Evolutionary conservation across 1,140 invertebrate species (phyloP).

Genomic region (Lordiphosa clarofinis): DNA sequence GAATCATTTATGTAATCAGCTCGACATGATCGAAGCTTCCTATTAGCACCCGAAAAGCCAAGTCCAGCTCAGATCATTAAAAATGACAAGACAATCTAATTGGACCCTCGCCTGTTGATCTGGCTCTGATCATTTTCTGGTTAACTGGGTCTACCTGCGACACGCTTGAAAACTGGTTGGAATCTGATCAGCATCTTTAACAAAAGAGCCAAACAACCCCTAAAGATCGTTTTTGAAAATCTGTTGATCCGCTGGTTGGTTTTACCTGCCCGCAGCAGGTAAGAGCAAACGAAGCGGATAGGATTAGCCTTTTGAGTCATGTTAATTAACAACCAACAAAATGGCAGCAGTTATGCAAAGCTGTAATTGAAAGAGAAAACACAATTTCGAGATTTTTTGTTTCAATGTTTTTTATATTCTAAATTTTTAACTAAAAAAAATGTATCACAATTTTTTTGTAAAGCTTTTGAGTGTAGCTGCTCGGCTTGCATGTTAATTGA

Average conservation of each 20-base stretch:
- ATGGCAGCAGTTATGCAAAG: not conserved
- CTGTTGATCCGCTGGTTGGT: too few species aligned
- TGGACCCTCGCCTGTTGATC: slow-evolving; percentile 26
- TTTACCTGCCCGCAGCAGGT: slow-evolving; percentile 54
- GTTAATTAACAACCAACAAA: slow-evolving; percentile 41
- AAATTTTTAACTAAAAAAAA: slow-evolving; percentile 43
- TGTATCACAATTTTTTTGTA: slow-evolving; percentile 76
- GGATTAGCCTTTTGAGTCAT: slow-evolving; percentile 58
- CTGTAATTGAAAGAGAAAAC: slow-evolving; percentile 24
- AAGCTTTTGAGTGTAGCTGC: slow-evolving; percentile 57
- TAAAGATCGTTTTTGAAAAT: slow-evolving; percentile 20
- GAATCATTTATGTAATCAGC: slow-evolving; percentile 31
- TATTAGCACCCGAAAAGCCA: slow-evolving; percentile 21
- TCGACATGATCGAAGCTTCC: slow-evolving; percentile 13
- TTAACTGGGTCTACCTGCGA: slow-evolving; percentile 22
- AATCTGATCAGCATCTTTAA: slow-evolving; percentile 15
- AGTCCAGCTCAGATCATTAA: slow-evolving; percentile 6
- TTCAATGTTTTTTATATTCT: slow-evolving; percentile 19
- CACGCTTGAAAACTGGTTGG: slow-evolving; percentile 48
- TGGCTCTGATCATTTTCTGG: not conserved
- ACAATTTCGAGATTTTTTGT: slow-evolving; percentile 13
- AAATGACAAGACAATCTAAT: slow-evolving; percentile 36
- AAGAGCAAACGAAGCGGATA: slow-evolving; percentile 42
- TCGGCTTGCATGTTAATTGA: slow-evolving; percentile 65
- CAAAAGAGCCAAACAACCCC: slow-evolving; percentile 32